Percentiles rank a stretch among this genome's conserved stretches.
phyloP scores from a whole-genome alignment of 1,140 invertebrate species.

The Chelonus insularis region DNA sequence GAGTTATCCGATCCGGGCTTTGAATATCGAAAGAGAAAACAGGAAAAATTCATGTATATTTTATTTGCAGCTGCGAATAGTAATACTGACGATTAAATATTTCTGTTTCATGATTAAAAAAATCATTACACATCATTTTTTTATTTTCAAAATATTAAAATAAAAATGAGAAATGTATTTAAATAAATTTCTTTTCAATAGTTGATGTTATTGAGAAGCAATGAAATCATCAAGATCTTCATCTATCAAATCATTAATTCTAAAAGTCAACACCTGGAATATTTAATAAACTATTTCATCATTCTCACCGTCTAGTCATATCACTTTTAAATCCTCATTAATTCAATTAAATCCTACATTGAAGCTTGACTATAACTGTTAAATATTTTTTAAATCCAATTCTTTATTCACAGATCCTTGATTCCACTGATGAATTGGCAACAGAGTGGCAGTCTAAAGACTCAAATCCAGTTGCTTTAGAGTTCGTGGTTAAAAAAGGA shows the following conservation, averaged over 20 bases:
- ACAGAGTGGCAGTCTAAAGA: not conserved
- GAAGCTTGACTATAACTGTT: not conserved
- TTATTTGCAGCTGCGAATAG: constrained; percentile 42
- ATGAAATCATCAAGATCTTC: too few species aligned
- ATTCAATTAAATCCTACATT: constrained; percentile 6
- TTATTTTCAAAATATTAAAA: too few species aligned
- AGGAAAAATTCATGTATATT: constrained; percentile 58
- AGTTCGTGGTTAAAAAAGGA: too few species aligned
- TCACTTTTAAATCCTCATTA: not conserved
- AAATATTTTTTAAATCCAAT: not conserved
- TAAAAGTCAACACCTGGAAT: not conserved
- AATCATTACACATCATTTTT: too few species aligned
- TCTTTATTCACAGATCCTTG: constrained; percentile 14
- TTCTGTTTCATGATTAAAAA: too few species aligned
- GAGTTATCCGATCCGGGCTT: constrained; percentile 58
- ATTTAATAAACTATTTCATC: not conserved
- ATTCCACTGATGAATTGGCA: not conserved
- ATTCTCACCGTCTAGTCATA: too few species aligned
- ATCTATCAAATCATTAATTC: too few species aligned
- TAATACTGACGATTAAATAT: not conserved
- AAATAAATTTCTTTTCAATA: too few species aligned
- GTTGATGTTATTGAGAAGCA: too few species aligned
- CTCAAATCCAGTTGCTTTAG: not conserved
- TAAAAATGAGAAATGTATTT: too few species aligned
- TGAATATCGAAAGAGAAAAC: constrained; percentile 48